These are phyloP conservation scores for Tipula confusa DNA, from an alignment of 2,888 invertebrate species.

Conservation along the genomic window DNA sequence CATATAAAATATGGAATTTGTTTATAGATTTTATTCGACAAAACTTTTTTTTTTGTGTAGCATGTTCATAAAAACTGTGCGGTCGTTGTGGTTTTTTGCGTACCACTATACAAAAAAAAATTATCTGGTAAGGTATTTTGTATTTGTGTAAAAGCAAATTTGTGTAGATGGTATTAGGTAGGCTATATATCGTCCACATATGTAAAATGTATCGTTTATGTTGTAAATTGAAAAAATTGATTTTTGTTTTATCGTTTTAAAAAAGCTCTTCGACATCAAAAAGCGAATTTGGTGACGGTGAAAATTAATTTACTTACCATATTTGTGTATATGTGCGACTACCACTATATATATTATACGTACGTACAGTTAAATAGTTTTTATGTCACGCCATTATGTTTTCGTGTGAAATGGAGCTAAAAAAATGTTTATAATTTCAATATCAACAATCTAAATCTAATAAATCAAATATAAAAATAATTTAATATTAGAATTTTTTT, in stretches of 20 bases:
- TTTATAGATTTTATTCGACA: background rate
- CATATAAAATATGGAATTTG: background rate
- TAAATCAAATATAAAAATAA: background rate
- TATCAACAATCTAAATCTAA: background rate
- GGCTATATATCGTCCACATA: background rate
- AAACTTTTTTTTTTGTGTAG: background rate
- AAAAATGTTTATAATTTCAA: background rate
- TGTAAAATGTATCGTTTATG: background rate
- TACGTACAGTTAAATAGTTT: background rate
- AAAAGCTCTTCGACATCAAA: slow-evolving; percentile 9
- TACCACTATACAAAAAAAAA: background rate
- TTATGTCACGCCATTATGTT: background rate
- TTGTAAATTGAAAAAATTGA: slow-evolving; percentile 14
- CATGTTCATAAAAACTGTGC: background rate
- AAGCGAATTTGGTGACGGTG: background rate
- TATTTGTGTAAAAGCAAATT: background rate
- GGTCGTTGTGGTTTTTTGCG: background rate
- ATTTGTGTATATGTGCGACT: background rate
- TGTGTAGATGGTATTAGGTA: background rate
- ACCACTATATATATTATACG: no score
- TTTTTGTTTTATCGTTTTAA: background rate
- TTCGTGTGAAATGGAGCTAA: slow-evolving; percentile 12
- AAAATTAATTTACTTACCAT: background rate
- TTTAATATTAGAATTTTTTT: background rate
- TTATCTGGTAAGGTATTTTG: slow-evolving; percentile 1